Evolutionary conservation across 92 coral and sea anemone genomes (phyloP).

Genomic region (Montipora capitata): DNA sequence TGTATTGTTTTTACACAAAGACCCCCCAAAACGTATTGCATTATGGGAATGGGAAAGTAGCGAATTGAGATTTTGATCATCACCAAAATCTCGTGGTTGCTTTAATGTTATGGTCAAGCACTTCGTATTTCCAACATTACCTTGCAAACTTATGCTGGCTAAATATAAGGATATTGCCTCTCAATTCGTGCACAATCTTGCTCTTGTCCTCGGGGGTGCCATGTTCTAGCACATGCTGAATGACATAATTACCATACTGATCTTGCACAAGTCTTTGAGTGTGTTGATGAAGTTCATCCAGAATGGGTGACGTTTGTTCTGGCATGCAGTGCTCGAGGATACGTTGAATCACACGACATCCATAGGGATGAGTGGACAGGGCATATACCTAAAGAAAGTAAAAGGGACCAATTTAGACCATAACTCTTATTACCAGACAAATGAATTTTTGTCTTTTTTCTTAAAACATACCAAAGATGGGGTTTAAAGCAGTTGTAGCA

Average conservation of each 20-base stretch:
- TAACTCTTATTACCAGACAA: no score
- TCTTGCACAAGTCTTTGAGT: slow-evolving; percentile 98
- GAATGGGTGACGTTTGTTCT: slow-evolving; percentile 92
- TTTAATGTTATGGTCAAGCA: no score
- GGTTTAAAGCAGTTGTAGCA: no score
- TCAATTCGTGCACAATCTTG: slow-evolving; percentile 93
- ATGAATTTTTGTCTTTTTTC: no score
- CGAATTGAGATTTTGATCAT: no score
- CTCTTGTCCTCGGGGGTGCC: slow-evolving; percentile 97
- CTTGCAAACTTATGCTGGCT: slow-evolving; percentile 99
- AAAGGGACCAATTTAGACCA: no score
- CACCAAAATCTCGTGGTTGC: no score
- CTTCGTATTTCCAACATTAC: slow-evolving; percentile 40
- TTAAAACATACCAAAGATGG: no score
- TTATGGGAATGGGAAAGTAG: no score
- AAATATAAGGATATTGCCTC: slow-evolving; percentile 89
- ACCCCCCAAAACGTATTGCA: no score
- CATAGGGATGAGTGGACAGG: slow-evolving; percentile 97
- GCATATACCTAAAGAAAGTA: slow-evolving; percentile 82
- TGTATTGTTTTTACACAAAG: no score
- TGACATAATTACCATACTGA: slow-evolving; percentile 99
- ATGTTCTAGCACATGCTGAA: slow-evolving; percentile 97
- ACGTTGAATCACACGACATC: slow-evolving; percentile 98
- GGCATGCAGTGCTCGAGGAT: slow-evolving; percentile 96
- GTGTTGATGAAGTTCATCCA: slow-evolving; percentile 93